phyloP scores from a whole-genome alignment of 2,797 vertebrate genomes.

The Peromyscus aztecus region DNA sequence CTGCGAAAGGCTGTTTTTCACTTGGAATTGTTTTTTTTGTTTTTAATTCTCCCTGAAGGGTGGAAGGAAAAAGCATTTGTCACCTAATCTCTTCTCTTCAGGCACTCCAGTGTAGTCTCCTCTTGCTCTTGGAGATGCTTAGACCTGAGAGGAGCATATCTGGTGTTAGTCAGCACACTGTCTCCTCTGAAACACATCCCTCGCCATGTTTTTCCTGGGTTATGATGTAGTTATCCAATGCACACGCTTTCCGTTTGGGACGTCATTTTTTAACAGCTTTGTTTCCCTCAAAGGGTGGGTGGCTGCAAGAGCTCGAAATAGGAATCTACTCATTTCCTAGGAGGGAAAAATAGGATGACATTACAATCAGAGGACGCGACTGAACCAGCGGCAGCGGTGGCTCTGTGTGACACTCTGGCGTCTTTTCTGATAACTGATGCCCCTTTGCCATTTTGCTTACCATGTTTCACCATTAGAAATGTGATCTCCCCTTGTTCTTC shows the following conservation, averaged over 20 bases:
- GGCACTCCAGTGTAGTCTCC: background rate
- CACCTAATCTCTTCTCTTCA: background rate
- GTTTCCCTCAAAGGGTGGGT: background rate
- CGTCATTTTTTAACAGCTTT: background rate
- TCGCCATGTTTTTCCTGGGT: background rate
- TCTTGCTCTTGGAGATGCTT: background rate
- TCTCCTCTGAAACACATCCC: background rate
- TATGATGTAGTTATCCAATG: background rate
- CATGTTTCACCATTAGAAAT: conserved; percentile 50
- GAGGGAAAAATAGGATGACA: background rate
- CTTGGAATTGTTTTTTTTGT: background rate
- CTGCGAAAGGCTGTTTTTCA: conserved; percentile 5
- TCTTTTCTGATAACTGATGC: conserved; percentile 48
- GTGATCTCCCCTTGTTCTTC: background rate
- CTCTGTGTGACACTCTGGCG: conserved; percentile 8
- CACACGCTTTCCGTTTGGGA: background rate
- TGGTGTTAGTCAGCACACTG: background rate
- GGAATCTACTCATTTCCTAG: conserved; percentile 36
- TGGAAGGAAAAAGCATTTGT: background rate
- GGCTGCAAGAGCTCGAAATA: background rate
- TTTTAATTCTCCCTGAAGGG: background rate
- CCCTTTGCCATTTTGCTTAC: background rate
- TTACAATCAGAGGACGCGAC: background rate
- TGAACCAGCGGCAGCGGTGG: background rate
- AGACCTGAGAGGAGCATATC: background rate